A percentile compares a stretch with the other conserved stretches of the same genome.
Conservation (phyloP, 2,888 invertebrate species). For the Hemicrepidius hirtus region DNA sequence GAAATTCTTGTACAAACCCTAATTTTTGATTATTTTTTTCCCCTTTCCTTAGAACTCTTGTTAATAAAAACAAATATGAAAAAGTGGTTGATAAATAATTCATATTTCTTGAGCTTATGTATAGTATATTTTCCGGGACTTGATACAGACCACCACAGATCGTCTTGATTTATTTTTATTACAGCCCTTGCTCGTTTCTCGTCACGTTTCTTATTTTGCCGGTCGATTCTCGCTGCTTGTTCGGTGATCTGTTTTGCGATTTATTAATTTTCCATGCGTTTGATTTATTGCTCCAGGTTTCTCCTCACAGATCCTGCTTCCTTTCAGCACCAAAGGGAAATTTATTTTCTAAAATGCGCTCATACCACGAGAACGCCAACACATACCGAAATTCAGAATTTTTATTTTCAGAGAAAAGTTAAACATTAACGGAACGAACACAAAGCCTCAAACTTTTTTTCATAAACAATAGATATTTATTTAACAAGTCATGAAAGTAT, state of each 20-base stretch:
- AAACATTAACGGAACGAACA: neutral
- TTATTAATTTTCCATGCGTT: conserved; percentile 63
- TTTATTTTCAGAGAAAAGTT: neutral
- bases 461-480: too few relatives aligned
- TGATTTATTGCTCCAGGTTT: conserved; percentile 57
- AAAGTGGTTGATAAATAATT: conserved; percentile 43
- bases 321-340: conserved; percentile 37
- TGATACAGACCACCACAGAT: conserved; percentile 44
- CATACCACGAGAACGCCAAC: conserved; percentile 1
- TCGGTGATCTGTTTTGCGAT: conserved; percentile 62
- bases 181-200: conserved; percentile 60
- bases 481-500: too few relatives aligned
- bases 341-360: conserved; percentile 36
- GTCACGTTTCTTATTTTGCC: conserved; percentile 64
- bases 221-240: conserved; percentile 60
- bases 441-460: too few relatives aligned
- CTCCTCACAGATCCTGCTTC: conserved; percentile 24
- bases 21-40: too few relatives aligned
- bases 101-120: conserved; percentile 39
- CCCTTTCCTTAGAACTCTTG: too few relatives aligned
- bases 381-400: neutral
- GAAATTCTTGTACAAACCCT: neutral
- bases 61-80: conserved; percentile 27
- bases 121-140: conserved; percentile 38
- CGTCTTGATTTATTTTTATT: conserved; percentile 62